These are phyloP conservation scores for Nylanderia fulva DNA, from an alignment of 1,140 invertebrate genomes.

Conservation along the genomic window DNA sequence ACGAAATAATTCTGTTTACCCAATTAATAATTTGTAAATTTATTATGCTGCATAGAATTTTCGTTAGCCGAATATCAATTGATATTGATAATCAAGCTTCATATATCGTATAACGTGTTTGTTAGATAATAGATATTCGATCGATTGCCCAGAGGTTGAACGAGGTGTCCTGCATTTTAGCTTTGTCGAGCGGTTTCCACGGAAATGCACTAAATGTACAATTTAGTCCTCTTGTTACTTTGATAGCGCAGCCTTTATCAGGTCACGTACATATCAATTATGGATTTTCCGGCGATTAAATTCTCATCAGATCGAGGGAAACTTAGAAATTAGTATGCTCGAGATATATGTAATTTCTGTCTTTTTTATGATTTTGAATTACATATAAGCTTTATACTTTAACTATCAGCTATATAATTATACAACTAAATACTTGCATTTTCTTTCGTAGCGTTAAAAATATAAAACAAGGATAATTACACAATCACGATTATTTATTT, in stretches of 20 bases:
- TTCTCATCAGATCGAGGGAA: conserved; percentile 1
- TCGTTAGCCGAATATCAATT: not conserved
- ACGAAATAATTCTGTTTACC: not conserved
- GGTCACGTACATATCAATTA: not conserved
- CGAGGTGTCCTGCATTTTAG: not conserved
- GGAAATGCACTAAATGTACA: conserved; percentile 2
- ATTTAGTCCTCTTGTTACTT: not conserved
- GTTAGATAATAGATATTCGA: not conserved
- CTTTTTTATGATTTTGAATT: not conserved
- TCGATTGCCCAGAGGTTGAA: not conserved
- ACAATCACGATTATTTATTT: not conserved
- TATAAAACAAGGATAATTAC: not conserved
- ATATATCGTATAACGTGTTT: not conserved
- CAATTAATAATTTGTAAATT: not conserved
- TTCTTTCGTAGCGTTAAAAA: not conserved
- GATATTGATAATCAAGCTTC: conserved; percentile 12
- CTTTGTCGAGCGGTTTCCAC: not conserved
- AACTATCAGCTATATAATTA: no score
- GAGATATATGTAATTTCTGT: not conserved
- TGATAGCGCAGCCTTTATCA: not conserved
- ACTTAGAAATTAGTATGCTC: not conserved
- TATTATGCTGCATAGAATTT: not conserved
- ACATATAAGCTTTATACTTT: no score
- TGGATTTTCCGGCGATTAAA: conserved; percentile 25
- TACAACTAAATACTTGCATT: not conserved